Evolutionary conservation across 2,888 invertebrate genomes (phyloP), one percentile per base, ranked within the genome.

Genomic region (Drosophila mimica): DNA sequence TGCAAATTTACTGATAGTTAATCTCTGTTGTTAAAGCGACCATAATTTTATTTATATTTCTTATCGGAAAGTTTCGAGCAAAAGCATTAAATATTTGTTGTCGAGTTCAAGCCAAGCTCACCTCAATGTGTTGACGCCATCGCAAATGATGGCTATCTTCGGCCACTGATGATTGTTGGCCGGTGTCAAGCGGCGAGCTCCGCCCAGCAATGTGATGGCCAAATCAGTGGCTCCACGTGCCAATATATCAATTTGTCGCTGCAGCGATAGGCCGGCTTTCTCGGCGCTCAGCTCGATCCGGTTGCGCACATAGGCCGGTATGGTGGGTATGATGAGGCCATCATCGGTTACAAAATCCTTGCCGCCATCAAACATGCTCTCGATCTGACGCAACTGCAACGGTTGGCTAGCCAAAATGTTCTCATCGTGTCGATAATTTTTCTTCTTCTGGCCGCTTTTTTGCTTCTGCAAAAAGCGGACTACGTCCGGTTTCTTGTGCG

Each of bases 121-220:
- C 86, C 86, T 79, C 73, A 79, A 78, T 7, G 67, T 77, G 31
- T 79, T 81, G 4, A 83, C 69, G 20, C 82, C 83, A 73, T 95
- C 95, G 87, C 95, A 95, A 70, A 98, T 94, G 73, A 96, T 95
- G 64, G 96, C 96, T 57, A 97, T 97, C 54, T 95, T 95, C 63
- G 98, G 98, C 94, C 96, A 95, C 93, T 98, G 98, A 94, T 98
- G 98, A 74, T 96, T 96, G 93, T 98, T 98, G 88, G 96, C 95
- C 53, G 97, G 96, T 91, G 96, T 97, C 66, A 98, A 94, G 62
- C 98, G 94, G 87, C 97, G 96, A 43, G 96, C 96, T 60, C 98
- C 98, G 48, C 98, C 98, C 68, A 97, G 94, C 60, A 98, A 94
- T 82, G 96, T 96, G 15, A 97, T 94, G 73, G 96, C 96, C 94